Evolutionary conservation across 2,888 invertebrate species (phyloP).

Genomic region (Acrocyrtus sp.): DNA sequence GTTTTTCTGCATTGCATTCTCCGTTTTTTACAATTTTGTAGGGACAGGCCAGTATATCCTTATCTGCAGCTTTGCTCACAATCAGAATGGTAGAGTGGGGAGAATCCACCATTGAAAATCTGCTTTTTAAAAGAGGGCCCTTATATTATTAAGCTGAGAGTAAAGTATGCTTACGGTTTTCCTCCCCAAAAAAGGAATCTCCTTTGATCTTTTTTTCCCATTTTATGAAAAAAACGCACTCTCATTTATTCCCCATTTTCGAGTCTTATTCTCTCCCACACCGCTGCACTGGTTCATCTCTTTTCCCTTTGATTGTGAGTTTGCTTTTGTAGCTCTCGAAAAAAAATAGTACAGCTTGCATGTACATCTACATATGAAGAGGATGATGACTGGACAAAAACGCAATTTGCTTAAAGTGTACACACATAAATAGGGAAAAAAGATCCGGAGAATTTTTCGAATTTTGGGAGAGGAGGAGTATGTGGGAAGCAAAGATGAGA

Average conservation of each 20-base stretch:
- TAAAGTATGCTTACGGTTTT: constrained; percentile 21
- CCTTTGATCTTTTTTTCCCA: constrained; percentile 63
- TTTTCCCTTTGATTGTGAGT: not conserved
- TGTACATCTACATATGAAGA: constrained; percentile 40
- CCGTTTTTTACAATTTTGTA: no score
- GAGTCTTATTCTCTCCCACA: constrained; percentile 29
- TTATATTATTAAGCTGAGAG: constrained; percentile 20
- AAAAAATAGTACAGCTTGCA: not conserved
- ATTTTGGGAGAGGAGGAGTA: constrained; percentile 33
- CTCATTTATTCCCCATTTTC: constrained; percentile 60
- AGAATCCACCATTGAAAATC: constrained; percentile 4
- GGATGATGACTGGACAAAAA: constrained; percentile 50
- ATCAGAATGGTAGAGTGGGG: not conserved
- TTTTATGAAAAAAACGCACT: constrained; percentile 62
- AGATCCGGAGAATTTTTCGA: constrained; percentile 44
- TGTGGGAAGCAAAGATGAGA: constrained; percentile 43
- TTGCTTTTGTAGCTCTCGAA: no score
- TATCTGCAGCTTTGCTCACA: not conserved
- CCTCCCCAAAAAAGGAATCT: constrained; percentile 44
- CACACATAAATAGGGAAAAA: constrained; percentile 6
- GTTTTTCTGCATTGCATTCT: no score
- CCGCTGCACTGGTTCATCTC: not conserved
- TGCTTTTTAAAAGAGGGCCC: constrained; percentile 13
- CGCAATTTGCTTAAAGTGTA: constrained; percentile 50
- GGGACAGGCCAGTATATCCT: not conserved